A percentile compares a stretch with the other conserved stretches of the same genome.
These are phyloP conservation scores for Proisotoma minuta DNA, from an alignment of 2,888 invertebrate genomes.

Conservation along the genomic window DNA sequence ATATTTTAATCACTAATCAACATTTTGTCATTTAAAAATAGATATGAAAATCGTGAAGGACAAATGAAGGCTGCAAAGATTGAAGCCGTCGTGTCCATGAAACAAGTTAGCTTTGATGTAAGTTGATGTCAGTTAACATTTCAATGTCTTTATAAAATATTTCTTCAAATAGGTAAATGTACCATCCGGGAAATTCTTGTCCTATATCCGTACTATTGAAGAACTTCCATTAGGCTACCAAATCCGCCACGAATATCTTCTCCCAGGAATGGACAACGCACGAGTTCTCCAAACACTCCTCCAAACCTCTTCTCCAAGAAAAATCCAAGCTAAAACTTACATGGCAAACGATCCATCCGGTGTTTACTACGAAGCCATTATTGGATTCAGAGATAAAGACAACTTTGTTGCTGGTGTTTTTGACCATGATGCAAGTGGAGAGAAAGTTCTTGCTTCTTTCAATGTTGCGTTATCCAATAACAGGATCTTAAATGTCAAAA, in stretches of 20 bases:
- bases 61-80: slow-evolving; percentile 26
- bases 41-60: slow-evolving; percentile 29
- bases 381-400: slow-evolving; percentile 40
- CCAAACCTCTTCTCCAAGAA: slow-evolving; percentile 32
- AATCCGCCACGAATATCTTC: slow-evolving; percentile 29
- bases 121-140: not conserved
- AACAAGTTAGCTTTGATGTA: slow-evolving; percentile 28
- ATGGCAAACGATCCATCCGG: slow-evolving; percentile 22
- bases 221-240: slow-evolving; percentile 24
- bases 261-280: slow-evolving; percentile 44
- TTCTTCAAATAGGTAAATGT: slow-evolving; percentile 21
- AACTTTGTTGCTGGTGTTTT: slow-evolving; percentile 40
- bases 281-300: slow-evolving; percentile 36
- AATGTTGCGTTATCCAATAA: slow-evolving; percentile 57
- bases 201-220: slow-evolving; percentile 24
- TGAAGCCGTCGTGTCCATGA: slow-evolving; percentile 11
- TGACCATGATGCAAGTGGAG: slow-evolving; percentile 20
- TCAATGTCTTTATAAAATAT: not conserved
- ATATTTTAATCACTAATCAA: too few relatives aligned
- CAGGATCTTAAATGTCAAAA: slow-evolving; percentile 53
- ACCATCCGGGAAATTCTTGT: slow-evolving; percentile 19
- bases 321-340: slow-evolving; percentile 37
- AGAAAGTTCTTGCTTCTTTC: slow-evolving; percentile 52
- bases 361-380: slow-evolving; percentile 39
- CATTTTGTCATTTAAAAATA: too few relatives aligned